Percentiles rank a stretch among this genome's conserved stretches.
These are phyloP conservation scores for Lepus oiostolus DNA, from an alignment of 2,797 vertebrate genomes.

Conservation along the genomic window DNA sequence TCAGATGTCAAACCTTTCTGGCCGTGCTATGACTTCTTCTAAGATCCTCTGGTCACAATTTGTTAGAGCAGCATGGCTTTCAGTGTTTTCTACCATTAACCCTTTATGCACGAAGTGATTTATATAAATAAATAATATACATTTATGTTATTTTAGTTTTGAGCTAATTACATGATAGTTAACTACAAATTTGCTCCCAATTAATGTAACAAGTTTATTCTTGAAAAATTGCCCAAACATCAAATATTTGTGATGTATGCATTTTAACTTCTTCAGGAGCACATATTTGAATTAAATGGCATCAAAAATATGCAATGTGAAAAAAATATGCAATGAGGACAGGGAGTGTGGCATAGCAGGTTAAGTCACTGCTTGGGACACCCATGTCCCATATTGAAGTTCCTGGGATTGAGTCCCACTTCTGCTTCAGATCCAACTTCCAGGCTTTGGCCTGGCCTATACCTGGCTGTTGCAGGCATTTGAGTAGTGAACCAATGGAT, in stretches of 20 bases:
- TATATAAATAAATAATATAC: not conserved
- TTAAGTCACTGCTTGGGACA: too few species aligned
- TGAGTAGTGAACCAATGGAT: too few species aligned
- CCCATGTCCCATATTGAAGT: too few species aligned
- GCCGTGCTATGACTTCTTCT: slow-evolving; percentile 38
- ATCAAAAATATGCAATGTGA: not conserved
- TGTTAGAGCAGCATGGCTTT: slow-evolving; percentile 11
- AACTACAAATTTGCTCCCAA: not conserved
- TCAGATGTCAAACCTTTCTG: slow-evolving; percentile 56
- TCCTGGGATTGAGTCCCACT: too few species aligned
- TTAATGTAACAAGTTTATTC: slow-evolving; percentile 17
- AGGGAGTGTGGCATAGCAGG: too few species aligned
- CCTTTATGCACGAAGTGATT: not conserved
- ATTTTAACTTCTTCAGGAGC: slow-evolving; percentile 18
- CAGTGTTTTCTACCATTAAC: slow-evolving; percentile 33
- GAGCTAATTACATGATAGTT: not conserved
- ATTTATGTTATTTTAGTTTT: slow-evolving; percentile 48
- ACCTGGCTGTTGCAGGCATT: too few species aligned
- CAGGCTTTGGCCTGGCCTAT: too few species aligned
- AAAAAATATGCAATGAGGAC: too few species aligned
- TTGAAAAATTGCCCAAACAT: not conserved
- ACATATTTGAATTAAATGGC: slow-evolving; percentile 33
- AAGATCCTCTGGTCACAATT: slow-evolving; percentile 44
- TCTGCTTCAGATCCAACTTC: too few species aligned
- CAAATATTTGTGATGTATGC: slow-evolving; percentile 23